Conservation (phyloP, 2,113 vertebrate genomes). For the Mellivora capensis region DNA sequence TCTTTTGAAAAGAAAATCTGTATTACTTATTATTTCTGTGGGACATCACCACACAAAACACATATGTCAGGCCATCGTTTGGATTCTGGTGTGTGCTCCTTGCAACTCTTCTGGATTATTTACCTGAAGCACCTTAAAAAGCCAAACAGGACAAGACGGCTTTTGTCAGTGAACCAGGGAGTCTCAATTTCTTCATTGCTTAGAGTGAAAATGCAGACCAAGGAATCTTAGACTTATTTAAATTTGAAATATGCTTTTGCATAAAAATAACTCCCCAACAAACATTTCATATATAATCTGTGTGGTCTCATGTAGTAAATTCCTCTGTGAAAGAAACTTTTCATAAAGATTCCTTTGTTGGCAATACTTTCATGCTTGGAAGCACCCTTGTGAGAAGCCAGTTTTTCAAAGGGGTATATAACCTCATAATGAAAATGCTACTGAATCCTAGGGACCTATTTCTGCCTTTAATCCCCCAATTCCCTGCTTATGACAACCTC, state of each 20-base stretch:
- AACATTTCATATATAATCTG: not conserved
- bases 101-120: not conserved
- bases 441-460: not conserved
- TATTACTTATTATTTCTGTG: not conserved
- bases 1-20: not conserved
- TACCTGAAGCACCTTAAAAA: not conserved
- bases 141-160: not conserved
- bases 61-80: not conserved
- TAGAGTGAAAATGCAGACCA: not conserved
- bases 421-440: not conserved
- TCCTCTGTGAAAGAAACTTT: not conserved
- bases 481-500: not conserved
- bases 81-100: not conserved
- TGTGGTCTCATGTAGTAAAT: not conserved
- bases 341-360: not conserved
- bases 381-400: not conserved
- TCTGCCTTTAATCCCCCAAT: not conserved
- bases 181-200: not conserved
- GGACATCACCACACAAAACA: not conserved
- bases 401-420: not conserved
- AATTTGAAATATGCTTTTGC: slow-evolving; percentile 10
- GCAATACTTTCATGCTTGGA: not conserved
- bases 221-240: not conserved
- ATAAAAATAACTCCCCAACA: not conserved
- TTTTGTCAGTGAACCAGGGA: not conserved